Evolutionary conservation across 53 echinoderm and acorn worm species (phyloP).

Genomic region (Echinometra lucunter): DNA sequence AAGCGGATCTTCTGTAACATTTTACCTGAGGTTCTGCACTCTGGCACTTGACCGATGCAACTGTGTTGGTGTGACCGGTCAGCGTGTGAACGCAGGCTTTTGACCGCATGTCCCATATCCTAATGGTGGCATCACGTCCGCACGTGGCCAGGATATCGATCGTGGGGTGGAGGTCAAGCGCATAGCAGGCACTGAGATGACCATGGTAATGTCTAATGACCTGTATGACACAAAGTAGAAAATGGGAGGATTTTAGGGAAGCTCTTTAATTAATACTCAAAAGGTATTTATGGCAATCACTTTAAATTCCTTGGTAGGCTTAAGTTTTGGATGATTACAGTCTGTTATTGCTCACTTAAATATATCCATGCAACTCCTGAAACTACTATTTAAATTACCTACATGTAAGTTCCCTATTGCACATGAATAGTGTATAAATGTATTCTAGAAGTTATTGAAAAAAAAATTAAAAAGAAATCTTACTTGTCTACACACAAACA

Average conservation of each 20-base stretch:
- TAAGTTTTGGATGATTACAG: not conserved
- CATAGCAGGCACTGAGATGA: constrained; percentile 97
- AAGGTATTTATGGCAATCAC: too few relatives aligned
- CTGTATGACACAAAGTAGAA: constrained; percentile 25
- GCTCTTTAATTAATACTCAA: not conserved
- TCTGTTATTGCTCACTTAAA: not conserved
- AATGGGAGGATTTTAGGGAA: not conserved
- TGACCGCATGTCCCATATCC: constrained; percentile 98
- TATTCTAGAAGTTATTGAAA: too few relatives aligned
- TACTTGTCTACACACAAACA: too few relatives aligned
- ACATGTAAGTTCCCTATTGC: too few relatives aligned
- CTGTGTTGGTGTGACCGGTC: constrained; percentile 96
- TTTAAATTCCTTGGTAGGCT: not conserved
- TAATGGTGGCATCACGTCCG: constrained; percentile 87
- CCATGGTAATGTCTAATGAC: constrained; percentile 99
- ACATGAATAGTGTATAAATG: too few relatives aligned
- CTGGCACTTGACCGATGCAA: constrained; percentile 94
- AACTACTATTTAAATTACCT: too few relatives aligned
- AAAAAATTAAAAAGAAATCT: too few relatives aligned
- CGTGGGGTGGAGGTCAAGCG: constrained; percentile 95
- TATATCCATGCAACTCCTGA: not conserved
- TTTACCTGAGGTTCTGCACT: constrained; percentile 94
- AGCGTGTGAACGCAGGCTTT: constrained; percentile 98
- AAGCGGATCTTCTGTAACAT: too few relatives aligned
- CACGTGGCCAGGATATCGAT: constrained; percentile 94